Conservation (phyloP, 2,797 vertebrate genomes). For the Rhinoraja longicauda region DNA sequence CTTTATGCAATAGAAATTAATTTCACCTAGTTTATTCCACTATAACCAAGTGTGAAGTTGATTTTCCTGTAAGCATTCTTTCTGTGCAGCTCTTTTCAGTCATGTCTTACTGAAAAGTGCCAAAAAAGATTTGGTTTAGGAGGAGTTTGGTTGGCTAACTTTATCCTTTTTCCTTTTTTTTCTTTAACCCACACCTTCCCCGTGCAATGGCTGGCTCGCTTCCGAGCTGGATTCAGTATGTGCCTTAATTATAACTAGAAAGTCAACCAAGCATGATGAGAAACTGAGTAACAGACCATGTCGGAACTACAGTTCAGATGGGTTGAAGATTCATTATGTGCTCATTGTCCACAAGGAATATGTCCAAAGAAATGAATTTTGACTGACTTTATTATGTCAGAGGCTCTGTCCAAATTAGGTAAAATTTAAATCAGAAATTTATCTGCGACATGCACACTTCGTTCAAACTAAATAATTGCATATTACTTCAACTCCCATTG, state of each 20-base stretch:
- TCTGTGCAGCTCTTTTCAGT: background rate
- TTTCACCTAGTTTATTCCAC: too few relatives aligned
- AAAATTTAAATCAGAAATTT: constrained; percentile 23
- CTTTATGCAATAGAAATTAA: too few relatives aligned
- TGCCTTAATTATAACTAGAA: background rate
- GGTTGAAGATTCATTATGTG: background rate
- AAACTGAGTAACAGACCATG: background rate
- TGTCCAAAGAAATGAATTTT: constrained; percentile 3
- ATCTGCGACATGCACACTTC: background rate
- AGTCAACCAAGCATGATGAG: background rate
- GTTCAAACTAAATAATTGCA: background rate
- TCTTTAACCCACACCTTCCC: background rate
- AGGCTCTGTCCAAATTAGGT: background rate
- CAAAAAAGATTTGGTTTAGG: background rate
- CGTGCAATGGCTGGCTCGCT: background rate
- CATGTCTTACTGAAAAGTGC: background rate
- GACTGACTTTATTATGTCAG: background rate
- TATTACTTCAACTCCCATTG: background rate
- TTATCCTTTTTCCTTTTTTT: background rate
- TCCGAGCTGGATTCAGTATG: background rate
- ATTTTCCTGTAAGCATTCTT: background rate
- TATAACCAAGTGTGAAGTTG: background rate
- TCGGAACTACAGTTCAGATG: background rate
- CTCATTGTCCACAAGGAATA: constrained; percentile 25
- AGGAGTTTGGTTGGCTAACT: background rate